A percentile compares a stretch with the other conserved stretches of the same genome.
phyloP scores from a whole-genome alignment of 2,113 vertebrate genomes.

The Esox niger region DNA sequence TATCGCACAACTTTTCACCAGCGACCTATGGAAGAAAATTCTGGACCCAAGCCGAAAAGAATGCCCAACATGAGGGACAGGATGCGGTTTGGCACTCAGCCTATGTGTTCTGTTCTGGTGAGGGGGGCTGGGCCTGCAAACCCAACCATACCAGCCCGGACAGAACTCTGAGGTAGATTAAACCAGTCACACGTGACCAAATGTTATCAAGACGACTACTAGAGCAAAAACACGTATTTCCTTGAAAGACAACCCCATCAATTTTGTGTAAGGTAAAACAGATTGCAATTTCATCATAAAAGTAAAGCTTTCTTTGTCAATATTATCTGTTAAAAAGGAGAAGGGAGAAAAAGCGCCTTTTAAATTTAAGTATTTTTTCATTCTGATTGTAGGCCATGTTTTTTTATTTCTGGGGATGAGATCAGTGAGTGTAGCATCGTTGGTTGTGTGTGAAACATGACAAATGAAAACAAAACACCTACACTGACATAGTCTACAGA shows the following conservation, averaged over 20 bases:
- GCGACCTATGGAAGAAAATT: too few relatives aligned
- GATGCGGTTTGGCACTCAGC: conserved; percentile 45
- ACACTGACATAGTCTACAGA: conserved; percentile 66
- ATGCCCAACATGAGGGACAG: too few relatives aligned
- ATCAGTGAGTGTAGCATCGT: conserved; percentile 86
- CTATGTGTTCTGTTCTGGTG: conserved; percentile 73
- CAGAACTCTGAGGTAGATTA: conserved; percentile 99
- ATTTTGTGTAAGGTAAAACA: conserved; percentile 79
- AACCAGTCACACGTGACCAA: conserved; percentile 54
- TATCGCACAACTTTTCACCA: too few relatives aligned
- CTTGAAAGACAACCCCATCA: conserved; percentile 82
- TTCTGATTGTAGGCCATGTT: conserved; percentile 63
- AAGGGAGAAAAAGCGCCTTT: conserved; percentile 55
- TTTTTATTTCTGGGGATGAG: conserved; percentile 62
- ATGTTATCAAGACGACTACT: conserved; percentile 85
- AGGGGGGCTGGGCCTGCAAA: conserved; percentile 91
- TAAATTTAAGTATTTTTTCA: conserved; percentile 64
- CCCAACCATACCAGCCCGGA: conserved; percentile 86
- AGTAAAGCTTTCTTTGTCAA: conserved; percentile 71
- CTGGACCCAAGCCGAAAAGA: too few relatives aligned
- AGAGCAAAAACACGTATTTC: conserved; percentile 86
- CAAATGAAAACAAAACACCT: conserved; percentile 53
- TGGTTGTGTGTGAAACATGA: conserved; percentile 79
- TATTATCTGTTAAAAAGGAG: conserved; percentile 32
- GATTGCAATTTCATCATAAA: conserved; percentile 77